These are phyloP conservation scores for Gymnoscopelus braueri DNA, from an alignment of 2,797 vertebrate species.

Conservation along the genomic window DNA sequence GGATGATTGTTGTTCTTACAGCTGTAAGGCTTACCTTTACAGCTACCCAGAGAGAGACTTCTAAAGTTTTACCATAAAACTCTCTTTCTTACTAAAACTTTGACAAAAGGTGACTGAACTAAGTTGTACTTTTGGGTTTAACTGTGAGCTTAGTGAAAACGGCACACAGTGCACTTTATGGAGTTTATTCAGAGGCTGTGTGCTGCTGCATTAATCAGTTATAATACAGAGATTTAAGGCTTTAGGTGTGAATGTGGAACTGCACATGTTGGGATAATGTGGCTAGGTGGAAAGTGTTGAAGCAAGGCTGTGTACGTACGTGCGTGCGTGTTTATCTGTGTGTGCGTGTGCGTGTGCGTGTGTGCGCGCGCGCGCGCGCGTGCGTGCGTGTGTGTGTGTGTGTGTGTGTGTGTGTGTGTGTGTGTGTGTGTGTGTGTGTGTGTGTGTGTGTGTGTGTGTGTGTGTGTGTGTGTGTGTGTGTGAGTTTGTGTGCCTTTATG, in stretches of 20 bases:
- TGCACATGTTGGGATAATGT: conserved; percentile 49
- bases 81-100: conserved; percentile 21
- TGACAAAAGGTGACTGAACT: conserved; percentile 46
- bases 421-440: conserved; percentile 5
- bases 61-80: conserved; percentile 1
- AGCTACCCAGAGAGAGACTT: background rate
- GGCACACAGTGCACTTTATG: conserved; percentile 46
- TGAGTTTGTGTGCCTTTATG: conserved; percentile 3
- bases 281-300: conserved; percentile 53
- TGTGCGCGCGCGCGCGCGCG: conserved; percentile 10
- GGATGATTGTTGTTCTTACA: background rate
- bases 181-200: conserved; percentile 52
- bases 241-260: conserved; percentile 67
- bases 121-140: conserved; percentile 57
- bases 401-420: conserved; percentile 22
- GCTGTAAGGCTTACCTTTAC: background rate
- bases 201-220: conserved; percentile 60
- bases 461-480: background rate
- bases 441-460: conserved; percentile 7
- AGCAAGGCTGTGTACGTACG: conserved; percentile 21
- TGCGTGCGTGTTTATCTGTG: conserved; percentile 17
- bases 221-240: conserved; percentile 67
- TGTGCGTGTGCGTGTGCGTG: conserved; percentile 1
- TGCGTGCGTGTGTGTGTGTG: conserved; percentile 14
- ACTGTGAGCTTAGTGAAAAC: conserved; percentile 53